These are phyloP conservation scores for Vanacampus margaritifer DNA, from an alignment of 2,113 vertebrate genomes.

Conservation along the genomic window DNA sequence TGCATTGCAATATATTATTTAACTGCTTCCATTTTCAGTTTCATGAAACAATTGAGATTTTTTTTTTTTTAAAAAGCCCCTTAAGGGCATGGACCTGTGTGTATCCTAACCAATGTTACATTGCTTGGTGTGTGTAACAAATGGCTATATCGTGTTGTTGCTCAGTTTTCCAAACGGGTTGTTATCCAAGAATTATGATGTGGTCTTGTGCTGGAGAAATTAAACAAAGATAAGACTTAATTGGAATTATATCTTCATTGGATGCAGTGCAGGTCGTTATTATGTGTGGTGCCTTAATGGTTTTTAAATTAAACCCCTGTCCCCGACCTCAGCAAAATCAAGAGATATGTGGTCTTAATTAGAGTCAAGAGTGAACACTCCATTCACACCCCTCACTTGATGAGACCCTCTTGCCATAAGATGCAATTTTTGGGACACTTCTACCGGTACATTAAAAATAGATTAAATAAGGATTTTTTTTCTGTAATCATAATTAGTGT, in stretches of 20 bases:
- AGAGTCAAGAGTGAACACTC: constrained; percentile 43
- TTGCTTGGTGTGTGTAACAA: background rate
- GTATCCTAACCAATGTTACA: too few relatives aligned
- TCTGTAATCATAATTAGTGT: constrained; percentile 2
- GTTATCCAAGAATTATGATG: constrained; percentile 62
- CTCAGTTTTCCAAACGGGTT: constrained; percentile 35
- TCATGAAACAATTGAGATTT: too few relatives aligned
- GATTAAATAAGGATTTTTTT: background rate
- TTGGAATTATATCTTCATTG: constrained; percentile 69
- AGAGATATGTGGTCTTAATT: constrained; percentile 71
- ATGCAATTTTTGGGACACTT: constrained; percentile 2
- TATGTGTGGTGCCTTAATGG: constrained; percentile 57
- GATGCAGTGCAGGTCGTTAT: constrained; percentile 49
- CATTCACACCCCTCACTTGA: constrained; percentile 19
- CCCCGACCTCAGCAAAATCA: constrained; percentile 71
- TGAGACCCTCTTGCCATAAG: constrained; percentile 28
- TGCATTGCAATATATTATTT: background rate
- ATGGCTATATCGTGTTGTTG: background rate
- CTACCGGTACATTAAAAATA: background rate
- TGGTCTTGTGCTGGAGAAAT: constrained; percentile 59
- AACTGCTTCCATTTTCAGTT: background rate
- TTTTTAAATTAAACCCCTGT: constrained; percentile 72
- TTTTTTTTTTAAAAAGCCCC: too few relatives aligned
- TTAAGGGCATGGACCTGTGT: too few relatives aligned
- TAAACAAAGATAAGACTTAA: constrained; percentile 75